phyloP scores from a whole-genome alignment of 2,797 vertebrate species.

The Ambastaia sidthimunki region DNA sequence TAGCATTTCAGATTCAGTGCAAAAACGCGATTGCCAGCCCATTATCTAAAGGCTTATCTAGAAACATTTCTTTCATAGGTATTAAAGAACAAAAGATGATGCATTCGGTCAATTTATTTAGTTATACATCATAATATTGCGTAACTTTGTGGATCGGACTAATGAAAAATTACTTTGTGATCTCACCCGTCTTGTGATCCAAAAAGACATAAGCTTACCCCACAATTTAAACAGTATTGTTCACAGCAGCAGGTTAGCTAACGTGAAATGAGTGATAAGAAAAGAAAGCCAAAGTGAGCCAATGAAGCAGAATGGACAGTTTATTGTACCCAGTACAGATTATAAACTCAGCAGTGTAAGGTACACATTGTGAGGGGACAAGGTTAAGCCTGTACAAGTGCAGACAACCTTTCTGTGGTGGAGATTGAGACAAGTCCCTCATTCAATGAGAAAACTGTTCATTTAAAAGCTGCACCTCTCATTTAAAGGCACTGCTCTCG shows the following conservation, averaged over 20 bases:
- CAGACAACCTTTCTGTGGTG: constrained; percentile 65
- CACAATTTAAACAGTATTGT: constrained; percentile 47
- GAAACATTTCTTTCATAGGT: constrained; percentile 17
- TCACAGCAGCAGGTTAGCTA: constrained; percentile 62
- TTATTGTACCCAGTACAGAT: constrained; percentile 99
- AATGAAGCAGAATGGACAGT: constrained; percentile 81
- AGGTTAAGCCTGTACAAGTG: constrained; percentile 74
- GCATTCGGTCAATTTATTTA: not conserved
- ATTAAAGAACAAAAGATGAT: not conserved
- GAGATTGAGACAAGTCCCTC: constrained; percentile 42
- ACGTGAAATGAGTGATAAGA: not conserved
- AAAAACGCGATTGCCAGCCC: constrained; percentile 51
- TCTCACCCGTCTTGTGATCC: no score
- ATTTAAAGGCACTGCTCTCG: constrained; percentile 60
- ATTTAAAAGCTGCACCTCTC: constrained; percentile 48
- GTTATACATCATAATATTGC: no score
- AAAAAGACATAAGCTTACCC: no score
- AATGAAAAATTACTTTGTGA: no score
- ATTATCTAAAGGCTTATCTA: constrained; percentile 55
- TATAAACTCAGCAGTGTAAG: constrained; percentile 88
- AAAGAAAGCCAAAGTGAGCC: constrained; percentile 65
- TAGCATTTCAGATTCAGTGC: constrained; percentile 58
- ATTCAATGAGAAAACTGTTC: constrained; percentile 45
- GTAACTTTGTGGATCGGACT: no score
- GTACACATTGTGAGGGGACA: constrained; percentile 74